Evolutionary conservation across 2,888 invertebrate species (phyloP), one percentile per base, ranked within the genome.

Genomic region (Meganola albula): DNA sequence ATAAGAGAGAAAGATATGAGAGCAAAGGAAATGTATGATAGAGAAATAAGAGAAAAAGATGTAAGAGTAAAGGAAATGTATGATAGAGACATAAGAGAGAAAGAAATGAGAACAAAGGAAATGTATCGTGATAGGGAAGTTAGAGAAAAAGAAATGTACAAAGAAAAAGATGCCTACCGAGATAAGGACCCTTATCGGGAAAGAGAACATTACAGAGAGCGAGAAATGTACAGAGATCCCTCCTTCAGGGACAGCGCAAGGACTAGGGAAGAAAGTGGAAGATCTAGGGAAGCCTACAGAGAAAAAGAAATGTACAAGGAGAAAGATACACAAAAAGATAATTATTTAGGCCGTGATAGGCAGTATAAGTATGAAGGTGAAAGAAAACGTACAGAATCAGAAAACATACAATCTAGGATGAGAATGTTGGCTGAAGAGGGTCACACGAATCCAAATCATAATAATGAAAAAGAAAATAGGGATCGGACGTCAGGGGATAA

Each of bases 401-500:
- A 82, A 21, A 70, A 74, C 58, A 78, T 82, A 53, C 82, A 85
- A 59, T 69, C 77, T 34, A 72, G 85, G 44, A 49, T 83, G 39
- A 62, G 83, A 43, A 53, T 70, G 37, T 46, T 80, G 37, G 66
- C 82, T 37, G 85, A 83, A 27, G 85, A 85, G 44, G 63, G 69
- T 34, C 71, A 75, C 48, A 45, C 54, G 38, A 72, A 68, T 49
- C 74, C 56, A 39, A 72, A 68, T 48, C 74, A 78, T 46, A 74
- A 60, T 46, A 76, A 73, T 63, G 86, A 87, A 61, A 87, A 87
- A 59, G 87, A 87, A 61, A 82, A 83, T 43, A 75, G 82, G 35
- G 82, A 80, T 35, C 75, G 72, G 44, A 70, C 75, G 16, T 78
- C 84, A 27, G 89, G 89, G 27, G 88, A 87, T 45, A 87, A 89